Conservation (phyloP, 2,113 vertebrate species). For the Heloderma charlesbogerti region DNA sequence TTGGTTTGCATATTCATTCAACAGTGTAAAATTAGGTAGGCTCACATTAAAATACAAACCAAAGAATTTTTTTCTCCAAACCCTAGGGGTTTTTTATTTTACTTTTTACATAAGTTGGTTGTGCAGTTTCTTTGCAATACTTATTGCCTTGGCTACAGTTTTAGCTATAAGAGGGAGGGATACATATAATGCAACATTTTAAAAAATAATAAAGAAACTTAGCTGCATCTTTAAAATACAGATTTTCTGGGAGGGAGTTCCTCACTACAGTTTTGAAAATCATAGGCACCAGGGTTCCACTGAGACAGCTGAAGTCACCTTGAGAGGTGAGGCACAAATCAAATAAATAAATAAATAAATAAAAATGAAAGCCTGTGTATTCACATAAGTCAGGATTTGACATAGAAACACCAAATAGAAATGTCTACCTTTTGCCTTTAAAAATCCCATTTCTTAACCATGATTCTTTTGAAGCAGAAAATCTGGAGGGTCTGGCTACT, state of each 20-base stretch:
- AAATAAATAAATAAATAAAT: not conserved
- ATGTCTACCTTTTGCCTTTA: not conserved
- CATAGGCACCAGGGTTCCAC: not conserved
- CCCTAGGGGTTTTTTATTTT: too few species aligned
- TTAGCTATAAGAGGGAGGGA: not conserved
- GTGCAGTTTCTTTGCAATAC: too few species aligned
- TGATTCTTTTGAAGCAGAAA: slow-evolving; percentile 10
- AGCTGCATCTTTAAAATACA: not conserved
- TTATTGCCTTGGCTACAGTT: too few species aligned
- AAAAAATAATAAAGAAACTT: not conserved
- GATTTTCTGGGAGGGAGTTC: not conserved
- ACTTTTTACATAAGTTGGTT: too few species aligned
- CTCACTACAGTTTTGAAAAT: not conserved
- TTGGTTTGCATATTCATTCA: too few species aligned
- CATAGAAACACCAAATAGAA: too few species aligned
- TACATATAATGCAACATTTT: too few species aligned
- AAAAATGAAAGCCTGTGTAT: not conserved
- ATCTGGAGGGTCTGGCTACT: not conserved
- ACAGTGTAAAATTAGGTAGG: too few species aligned
- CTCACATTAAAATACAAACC: too few species aligned
- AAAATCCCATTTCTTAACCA: slow-evolving; percentile 36
- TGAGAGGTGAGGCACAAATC: too few species aligned
- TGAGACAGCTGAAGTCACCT: not conserved
- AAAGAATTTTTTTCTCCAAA: too few species aligned
- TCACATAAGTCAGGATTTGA: not conserved